Base-by-base conservation (phyloP, 2,113 vertebrate genomes). In the Peromyscus polionotus region DNA sequence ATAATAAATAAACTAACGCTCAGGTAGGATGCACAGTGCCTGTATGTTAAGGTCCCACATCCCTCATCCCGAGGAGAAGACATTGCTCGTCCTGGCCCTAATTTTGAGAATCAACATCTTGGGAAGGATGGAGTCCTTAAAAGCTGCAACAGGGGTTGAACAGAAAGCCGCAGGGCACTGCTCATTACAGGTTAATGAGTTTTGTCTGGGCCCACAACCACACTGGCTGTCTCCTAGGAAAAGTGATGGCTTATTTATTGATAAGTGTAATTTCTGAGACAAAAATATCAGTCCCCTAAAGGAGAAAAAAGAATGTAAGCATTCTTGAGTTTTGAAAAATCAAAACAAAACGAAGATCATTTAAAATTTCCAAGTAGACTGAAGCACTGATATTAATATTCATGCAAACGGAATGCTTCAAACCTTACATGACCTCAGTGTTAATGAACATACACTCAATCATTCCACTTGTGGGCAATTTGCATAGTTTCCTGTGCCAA, bases 371-470 rank as follows among this genome's bases (percentile, higher is more conserved):
- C 92, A 89, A 89, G 67, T 93, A 94, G 70, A 81, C 26, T 0
- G 2, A 87, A 93, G 63, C 54, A 89, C 42, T 67, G 80, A 86
- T 96, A 86, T 93, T 7, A 45, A 39, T 68, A 91, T 73, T 45
- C 93, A 96, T 65, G 19, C 73, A 91, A 70, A 48, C 57, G 85
- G 92, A 90, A 79, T 68, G 39, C 81, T 90, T 86, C 72, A 70
- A 59, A 42, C 65, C 67, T 67, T 85, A 51, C 36, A 84, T 59
- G 59, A 94, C 83, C 57, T 89, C 88, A 80, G 90, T 42, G 63
- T 92, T 94, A 98, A 88, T 96, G 84, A 97, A 79, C 22, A 72
- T 54, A 77, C 28, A 63, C 87, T 76, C 63, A 75, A 54, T 77
- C 75, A 81, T 92, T 81, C 51, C 75, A 90, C 28, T 45, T 75